Conservation (phyloP, 2,888 invertebrate genomes). For the Saturnia pavonia region DNA sequence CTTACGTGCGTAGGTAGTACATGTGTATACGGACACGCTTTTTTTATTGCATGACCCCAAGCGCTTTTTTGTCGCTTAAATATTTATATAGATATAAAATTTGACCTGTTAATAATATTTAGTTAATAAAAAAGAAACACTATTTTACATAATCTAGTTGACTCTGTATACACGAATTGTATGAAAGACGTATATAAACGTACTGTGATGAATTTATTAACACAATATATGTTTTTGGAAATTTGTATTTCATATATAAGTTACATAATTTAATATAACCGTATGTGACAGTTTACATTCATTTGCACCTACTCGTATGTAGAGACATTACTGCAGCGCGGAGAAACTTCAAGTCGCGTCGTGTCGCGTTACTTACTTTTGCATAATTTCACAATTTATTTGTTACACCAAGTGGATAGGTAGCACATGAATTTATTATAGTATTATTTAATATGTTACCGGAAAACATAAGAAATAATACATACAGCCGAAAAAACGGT, state of each 20-base stretch:
- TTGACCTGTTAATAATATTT: too few relatives aligned
- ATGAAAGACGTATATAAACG: background rate
- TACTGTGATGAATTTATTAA: background rate
- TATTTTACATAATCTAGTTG: background rate
- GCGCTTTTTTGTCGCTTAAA: too few relatives aligned
- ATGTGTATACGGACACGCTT: too few relatives aligned
- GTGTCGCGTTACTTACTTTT: slow-evolving; percentile 35
- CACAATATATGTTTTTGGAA: background rate
- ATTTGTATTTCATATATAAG: slow-evolving; percentile 15
- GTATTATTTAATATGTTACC: slow-evolving; percentile 31
- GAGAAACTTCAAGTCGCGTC: slow-evolving; percentile 40
- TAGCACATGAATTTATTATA: slow-evolving; percentile 33
- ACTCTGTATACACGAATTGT: background rate
- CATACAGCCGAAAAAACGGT: background rate
- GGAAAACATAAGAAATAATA: slow-evolving; percentile 16
- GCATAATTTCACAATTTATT: slow-evolving; percentile 52
- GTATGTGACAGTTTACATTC: slow-evolving; percentile 34
- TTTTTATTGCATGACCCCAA: too few relatives aligned
- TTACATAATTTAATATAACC: slow-evolving; percentile 21
- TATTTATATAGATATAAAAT: too few relatives aligned
- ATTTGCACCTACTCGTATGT: slow-evolving; percentile 38
- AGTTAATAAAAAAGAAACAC: too few relatives aligned
- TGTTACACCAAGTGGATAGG: slow-evolving; percentile 42
- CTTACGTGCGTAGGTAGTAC: too few relatives aligned
- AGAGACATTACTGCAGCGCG: slow-evolving; percentile 23